These are phyloP conservation scores for Archilochus colubris DNA, from an alignment of 2,113 vertebrate genomes.

Conservation along the genomic window DNA sequence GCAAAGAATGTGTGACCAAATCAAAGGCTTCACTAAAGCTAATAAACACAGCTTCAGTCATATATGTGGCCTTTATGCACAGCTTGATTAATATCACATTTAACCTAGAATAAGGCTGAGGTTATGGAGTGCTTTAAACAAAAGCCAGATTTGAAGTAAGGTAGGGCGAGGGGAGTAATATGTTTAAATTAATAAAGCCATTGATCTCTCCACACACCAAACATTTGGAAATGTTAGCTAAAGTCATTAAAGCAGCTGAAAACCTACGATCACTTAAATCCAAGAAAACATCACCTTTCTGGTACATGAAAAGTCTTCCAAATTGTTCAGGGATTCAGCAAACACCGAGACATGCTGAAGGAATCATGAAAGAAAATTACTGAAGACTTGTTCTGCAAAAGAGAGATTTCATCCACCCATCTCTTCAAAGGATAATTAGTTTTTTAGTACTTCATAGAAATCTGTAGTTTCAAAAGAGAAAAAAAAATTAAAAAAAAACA, in stretches of 20 bases:
- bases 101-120: conserved; percentile 63
- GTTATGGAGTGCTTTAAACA: conserved; percentile 72
- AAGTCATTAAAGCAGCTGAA: conserved; percentile 42
- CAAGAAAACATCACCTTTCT: conserved; percentile 31
- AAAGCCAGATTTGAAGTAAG: conserved; percentile 65
- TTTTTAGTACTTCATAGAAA: conserved; percentile 42
- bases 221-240: conserved; percentile 51
- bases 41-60: conserved; percentile 70
- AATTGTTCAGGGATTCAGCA: background rate
- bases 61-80: conserved; percentile 68
- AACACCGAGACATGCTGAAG: conserved; percentile 12
- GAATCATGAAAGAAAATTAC: conserved; percentile 25
- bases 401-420: background rate
- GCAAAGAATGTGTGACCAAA: conserved; percentile 69
- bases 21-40: conserved; percentile 69
- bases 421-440: conserved; percentile 46
- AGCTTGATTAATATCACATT: conserved; percentile 76
- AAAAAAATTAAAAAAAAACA: background rate
- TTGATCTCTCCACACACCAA: conserved; percentile 56
- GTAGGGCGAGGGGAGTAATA: conserved; percentile 37
- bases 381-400: conserved; percentile 8
- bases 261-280: conserved; percentile 36
- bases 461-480: background rate
- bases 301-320: background rate
- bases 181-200: conserved; percentile 63